Evolutionary conservation across 1,140 invertebrate species (phyloP), one percentile per base, ranked within the genome.

Genomic region (Halyomorpha halys): DNA sequence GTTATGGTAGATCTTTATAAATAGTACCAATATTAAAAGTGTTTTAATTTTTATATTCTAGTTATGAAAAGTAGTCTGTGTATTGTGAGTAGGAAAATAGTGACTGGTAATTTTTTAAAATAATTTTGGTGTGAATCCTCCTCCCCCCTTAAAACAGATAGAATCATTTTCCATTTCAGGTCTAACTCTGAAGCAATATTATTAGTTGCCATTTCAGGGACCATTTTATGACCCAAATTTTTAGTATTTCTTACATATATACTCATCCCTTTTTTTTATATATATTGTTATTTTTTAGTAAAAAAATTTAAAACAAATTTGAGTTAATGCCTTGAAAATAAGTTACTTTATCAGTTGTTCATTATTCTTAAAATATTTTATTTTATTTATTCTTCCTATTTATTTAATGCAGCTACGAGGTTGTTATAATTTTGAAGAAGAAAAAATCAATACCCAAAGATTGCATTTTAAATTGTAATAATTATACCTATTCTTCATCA

Each of bases 201-300:
- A 47, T 47, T 47, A 47, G 45, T 47, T 47, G 45, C 45, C 45
- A 47, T 47, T 47, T 47, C 45, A n/a, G 45, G 45, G 45, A 47
- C 45, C 45, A 47, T 47, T 47, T 47, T 15, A 47, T n/a, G 45
- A 47, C 45, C 45, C 45, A n/a, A 47, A 47, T 18, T 47, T n/a
- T 47, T 3, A 47, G 45, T 47, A n/a, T 30, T 30, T 30, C 8
- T 30, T 8, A n/a, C n/a, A n/a, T 30, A 8, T 30, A 3, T 30
- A 30, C 8, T 30, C 8, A 4, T 30, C 8, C n/a, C n/a, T n/a
- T n/a, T n/a, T n/a, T n/a, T n/a, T n/a, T n/a, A n/a, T n/a, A n/a
- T n/a, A n/a, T n/a, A 30, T 4, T 30, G 27, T 30, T 30, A 4
- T 3, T 30, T 30, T 30, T 30, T 30, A 8, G n/a, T n/a, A n/a